Percentiles rank a stretch among this genome's conserved stretches.
These are phyloP conservation scores for Marmota monax DNA, from an alignment of 2,113 vertebrate species.

Conservation along the genomic window DNA sequence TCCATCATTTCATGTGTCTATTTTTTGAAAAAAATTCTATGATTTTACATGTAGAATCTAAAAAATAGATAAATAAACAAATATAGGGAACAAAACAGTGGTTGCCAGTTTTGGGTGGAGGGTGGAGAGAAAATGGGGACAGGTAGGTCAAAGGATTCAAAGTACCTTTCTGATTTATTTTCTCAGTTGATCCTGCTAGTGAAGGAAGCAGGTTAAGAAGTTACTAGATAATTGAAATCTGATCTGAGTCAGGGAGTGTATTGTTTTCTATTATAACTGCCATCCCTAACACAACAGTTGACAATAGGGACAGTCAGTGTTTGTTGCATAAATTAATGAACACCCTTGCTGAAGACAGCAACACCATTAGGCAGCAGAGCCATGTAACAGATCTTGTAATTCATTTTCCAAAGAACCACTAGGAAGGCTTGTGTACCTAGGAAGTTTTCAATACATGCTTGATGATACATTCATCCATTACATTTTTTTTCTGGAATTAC, in stretches of 20 bases:
- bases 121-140: neutral
- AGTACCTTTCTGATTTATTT: neutral
- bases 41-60: neutral
- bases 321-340: conserved; percentile 23
- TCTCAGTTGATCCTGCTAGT: neutral
- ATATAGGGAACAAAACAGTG: neutral
- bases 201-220: neutral
- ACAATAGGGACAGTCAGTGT: neutral
- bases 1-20: neutral
- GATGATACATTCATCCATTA: neutral
- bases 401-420: conserved; percentile 50
- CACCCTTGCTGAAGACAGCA: neutral
- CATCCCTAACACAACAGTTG: neutral
- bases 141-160: neutral
- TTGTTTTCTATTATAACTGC: neutral
- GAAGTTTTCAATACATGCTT: neutral
- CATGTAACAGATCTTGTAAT: conserved; percentile 10
- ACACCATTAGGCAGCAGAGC: neutral
- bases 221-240: neutral
- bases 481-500: conserved; percentile 9
- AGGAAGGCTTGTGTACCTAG: neutral
- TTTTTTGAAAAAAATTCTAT: neutral
- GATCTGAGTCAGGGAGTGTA: neutral
- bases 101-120: neutral
- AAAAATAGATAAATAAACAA: neutral